Evolutionary conservation across 2,113 vertebrate genomes (phyloP).

Genomic region (Lontra canadensis): DNA sequence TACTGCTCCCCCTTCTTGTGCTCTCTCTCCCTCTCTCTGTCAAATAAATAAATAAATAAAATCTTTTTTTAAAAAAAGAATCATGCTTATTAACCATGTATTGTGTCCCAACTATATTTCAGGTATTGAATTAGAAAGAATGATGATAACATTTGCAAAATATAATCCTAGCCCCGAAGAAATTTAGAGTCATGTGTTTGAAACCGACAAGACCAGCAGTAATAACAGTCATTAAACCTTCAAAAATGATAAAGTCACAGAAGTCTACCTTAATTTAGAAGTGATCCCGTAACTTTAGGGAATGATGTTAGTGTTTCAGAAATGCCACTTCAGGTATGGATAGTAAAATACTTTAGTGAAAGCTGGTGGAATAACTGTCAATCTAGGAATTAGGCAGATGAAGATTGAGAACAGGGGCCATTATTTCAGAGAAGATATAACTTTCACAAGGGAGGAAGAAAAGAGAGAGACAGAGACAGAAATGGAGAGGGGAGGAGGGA

Average conservation of each 20-base stretch:
- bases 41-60: too few species aligned
- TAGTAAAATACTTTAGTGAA: neutral
- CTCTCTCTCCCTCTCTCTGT: too few species aligned
- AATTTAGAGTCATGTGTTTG: neutral
- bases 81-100: neutral
- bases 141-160: constrained; percentile 28
- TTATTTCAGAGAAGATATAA: neutral
- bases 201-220: neutral
- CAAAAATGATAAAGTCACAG: neutral
- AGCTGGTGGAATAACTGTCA: neutral
- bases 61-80: neutral
- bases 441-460: neutral
- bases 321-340: neutral
- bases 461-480: neutral
- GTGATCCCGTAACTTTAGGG: neutral
- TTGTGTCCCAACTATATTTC: neutral
- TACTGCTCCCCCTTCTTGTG: too few species aligned
- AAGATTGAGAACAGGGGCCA: neutral
- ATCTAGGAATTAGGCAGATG: neutral
- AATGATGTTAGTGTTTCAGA: neutral
- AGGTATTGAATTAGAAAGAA: neutral
- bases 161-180: neutral
- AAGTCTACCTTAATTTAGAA: neutral
- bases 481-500: neutral
- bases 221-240: neutral